Evolutionary conservation across 2,797 vertebrate genomes (phyloP).

Genomic region (Lagodon rhomboides): DNA sequence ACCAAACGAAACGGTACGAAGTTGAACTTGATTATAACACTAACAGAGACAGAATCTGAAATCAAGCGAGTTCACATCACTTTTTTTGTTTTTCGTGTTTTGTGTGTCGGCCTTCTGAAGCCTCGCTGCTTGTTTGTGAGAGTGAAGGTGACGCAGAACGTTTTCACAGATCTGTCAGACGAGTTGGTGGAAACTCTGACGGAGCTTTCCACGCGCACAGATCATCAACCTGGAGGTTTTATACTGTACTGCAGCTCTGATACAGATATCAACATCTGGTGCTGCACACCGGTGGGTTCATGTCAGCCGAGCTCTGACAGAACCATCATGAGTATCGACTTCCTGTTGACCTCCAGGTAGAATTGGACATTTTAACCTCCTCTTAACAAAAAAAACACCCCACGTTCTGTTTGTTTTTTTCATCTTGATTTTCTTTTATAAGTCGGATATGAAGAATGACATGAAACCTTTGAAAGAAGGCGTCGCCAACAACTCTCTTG

Average conservation of each 20-base stretch:
- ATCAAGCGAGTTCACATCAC: conserved; percentile 1
- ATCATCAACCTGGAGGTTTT: not conserved
- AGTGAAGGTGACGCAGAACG: not conserved
- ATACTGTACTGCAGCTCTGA: not conserved
- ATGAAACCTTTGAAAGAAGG: not conserved
- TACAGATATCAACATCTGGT: not conserved
- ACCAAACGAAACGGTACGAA: conserved; percentile 64
- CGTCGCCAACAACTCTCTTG: not conserved
- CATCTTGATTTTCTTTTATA: not conserved
- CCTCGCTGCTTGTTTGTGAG: conserved; percentile 36
- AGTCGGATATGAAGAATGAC: conserved; percentile 16
- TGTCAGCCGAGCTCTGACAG: not conserved
- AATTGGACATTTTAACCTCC: not conserved
- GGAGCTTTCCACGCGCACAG: not conserved
- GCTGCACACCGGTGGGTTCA: too few species aligned
- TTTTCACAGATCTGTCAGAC: conserved; percentile 16
- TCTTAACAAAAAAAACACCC: not conserved
- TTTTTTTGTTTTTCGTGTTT: not conserved
- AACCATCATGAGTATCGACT: not conserved
- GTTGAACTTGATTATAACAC: conserved; percentile 37
- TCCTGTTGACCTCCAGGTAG: not conserved
- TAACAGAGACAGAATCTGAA: conserved; percentile 16
- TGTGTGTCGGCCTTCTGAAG: conserved; percentile 17
- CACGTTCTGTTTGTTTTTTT: too few species aligned
- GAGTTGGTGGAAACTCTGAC: not conserved